phyloP scores from a whole-genome alignment of 2,797 vertebrate species.

The Acrocephalus scirpaceus region DNA sequence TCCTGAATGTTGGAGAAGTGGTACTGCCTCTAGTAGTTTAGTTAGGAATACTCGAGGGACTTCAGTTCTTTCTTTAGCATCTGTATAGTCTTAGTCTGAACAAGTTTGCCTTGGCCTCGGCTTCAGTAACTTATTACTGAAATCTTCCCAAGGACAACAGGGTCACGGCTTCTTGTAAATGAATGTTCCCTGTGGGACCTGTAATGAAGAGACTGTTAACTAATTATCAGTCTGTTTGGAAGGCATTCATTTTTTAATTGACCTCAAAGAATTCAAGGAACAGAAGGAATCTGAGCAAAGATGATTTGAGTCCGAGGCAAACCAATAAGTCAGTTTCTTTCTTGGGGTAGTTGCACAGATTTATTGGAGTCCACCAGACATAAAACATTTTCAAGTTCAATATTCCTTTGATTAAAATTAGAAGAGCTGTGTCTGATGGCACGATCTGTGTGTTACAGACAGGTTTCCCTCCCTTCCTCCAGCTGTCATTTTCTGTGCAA shows the following conservation, averaged over 20 bases:
- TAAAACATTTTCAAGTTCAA: neutral
- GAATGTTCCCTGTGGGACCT: slow-evolving; percentile 55
- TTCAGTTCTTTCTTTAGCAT: slow-evolving; percentile 23
- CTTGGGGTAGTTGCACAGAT: neutral
- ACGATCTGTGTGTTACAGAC: neutral
- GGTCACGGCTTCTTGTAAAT: slow-evolving; percentile 58
- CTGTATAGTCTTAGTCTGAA: slow-evolving; percentile 39
- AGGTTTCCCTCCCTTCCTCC: neutral
- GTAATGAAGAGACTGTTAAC: slow-evolving; percentile 69
- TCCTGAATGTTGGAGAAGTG: neutral
- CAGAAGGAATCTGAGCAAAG: slow-evolving; percentile 29
- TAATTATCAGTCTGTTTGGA: slow-evolving; percentile 68
- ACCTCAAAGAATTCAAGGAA: slow-evolving; percentile 54
- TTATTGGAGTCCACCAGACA: neutral
- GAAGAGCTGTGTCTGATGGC: neutral
- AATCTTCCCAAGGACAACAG: slow-evolving; percentile 68
- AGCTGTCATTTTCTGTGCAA: slow-evolving; percentile 7
- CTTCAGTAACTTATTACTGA: slow-evolving; percentile 52
- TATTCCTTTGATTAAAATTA: neutral
- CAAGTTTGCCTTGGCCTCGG: slow-evolving; percentile 27
- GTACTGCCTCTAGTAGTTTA: slow-evolving; percentile 47
- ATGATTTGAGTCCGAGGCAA: neutral
- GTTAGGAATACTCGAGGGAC: slow-evolving; percentile 40
- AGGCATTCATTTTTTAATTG: slow-evolving; percentile 65
- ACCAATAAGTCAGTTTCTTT: slow-evolving; percentile 5